These are phyloP conservation scores for Lycia hirtaria DNA, from an alignment of 2,888 invertebrate genomes.

Conservation along the genomic window DNA sequence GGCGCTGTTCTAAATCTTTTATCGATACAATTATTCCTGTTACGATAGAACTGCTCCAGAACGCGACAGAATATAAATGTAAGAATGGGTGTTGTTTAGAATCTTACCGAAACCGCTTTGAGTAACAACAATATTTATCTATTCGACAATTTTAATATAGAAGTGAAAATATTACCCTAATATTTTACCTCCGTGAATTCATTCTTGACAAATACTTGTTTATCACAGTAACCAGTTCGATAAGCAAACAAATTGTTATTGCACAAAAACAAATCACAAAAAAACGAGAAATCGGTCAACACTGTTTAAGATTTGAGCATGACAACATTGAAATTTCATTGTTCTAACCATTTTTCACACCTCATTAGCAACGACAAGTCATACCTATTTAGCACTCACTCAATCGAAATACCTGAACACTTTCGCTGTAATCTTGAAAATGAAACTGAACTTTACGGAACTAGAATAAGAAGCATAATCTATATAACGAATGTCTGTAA, in stretches of 20 bases:
- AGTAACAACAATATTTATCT: no score
- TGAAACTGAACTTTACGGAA: slow-evolving; percentile 15
- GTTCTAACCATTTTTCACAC: slow-evolving; percentile 37
- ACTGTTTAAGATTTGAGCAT: slow-evolving; percentile 14
- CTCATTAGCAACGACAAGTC: slow-evolving; percentile 30
- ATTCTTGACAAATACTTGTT: slow-evolving; percentile 2
- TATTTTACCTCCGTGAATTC: not conserved
- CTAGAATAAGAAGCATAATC: slow-evolving; percentile 4
- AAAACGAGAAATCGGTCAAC: slow-evolving; percentile 14
- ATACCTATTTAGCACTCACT: slow-evolving; percentile 36
- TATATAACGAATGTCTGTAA: not conserved
- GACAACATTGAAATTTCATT: slow-evolving; percentile 27
- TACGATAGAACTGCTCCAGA: not conserved
- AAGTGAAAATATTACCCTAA: no score
- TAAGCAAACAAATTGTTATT: slow-evolving; percentile 10
- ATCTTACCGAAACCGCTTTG: no score
- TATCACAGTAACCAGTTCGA: not conserved
- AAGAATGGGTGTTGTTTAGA: no score
- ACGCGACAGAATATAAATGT: no score
- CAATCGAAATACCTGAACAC: slow-evolving; percentile 31
- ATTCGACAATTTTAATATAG: no score
- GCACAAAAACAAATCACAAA: slow-evolving; percentile 5
- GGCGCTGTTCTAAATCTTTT: not conserved
- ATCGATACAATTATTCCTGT: slow-evolving; percentile 11
- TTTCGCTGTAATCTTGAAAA: slow-evolving; percentile 27